These are phyloP conservation scores for Physocephala rufipes DNA, from an alignment of 2,888 invertebrate genomes.

Conservation along the genomic window DNA sequence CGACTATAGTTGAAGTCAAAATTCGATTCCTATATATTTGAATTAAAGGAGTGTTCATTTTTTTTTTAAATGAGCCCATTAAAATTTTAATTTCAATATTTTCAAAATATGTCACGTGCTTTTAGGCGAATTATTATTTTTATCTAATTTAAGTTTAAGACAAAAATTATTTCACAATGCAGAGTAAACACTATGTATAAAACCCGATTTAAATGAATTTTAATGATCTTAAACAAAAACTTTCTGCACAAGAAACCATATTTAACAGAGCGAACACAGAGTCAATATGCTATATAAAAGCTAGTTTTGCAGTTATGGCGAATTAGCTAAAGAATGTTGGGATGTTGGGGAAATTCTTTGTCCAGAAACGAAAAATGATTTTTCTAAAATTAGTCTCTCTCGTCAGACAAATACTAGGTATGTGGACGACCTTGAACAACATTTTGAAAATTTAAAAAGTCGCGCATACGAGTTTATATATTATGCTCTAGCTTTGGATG, in stretches of 20 bases:
- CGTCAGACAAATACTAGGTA: slow-evolving; percentile 29
- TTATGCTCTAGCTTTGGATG: slow-evolving; percentile 25
- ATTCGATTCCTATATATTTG: too few relatives aligned
- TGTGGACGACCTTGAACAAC: slow-evolving; percentile 12
- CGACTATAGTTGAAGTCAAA: too few relatives aligned
- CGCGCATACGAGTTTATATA: slow-evolving; percentile 18
- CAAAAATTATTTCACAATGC: background rate
- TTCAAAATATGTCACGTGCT: background rate
- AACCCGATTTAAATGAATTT: background rate
- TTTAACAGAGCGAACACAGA: background rate
- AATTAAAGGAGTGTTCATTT: too few relatives aligned
- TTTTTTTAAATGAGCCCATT: too few relatives aligned
- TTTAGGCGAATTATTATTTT: background rate
- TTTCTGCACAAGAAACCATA: slow-evolving; percentile 17
- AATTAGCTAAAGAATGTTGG: slow-evolving; percentile 22
- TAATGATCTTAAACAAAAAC: slow-evolving; percentile 7
- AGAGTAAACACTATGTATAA: background rate
- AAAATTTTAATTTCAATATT: too few relatives aligned
- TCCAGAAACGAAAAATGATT: slow-evolving; percentile 14
- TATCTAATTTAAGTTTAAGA: background rate
- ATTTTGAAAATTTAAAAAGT: slow-evolving; percentile 7
- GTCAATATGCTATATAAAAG: too few relatives aligned
- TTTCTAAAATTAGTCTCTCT: slow-evolving; percentile 23
- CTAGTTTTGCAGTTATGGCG: slow-evolving; percentile 3
- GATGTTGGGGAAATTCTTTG: slow-evolving; percentile 14